A percentile compares a stretch with the other conserved stretches of the same genome.
Conservation (phyloP, 1,140 invertebrate species). For the Muscidifurax raptorellus region DNA sequence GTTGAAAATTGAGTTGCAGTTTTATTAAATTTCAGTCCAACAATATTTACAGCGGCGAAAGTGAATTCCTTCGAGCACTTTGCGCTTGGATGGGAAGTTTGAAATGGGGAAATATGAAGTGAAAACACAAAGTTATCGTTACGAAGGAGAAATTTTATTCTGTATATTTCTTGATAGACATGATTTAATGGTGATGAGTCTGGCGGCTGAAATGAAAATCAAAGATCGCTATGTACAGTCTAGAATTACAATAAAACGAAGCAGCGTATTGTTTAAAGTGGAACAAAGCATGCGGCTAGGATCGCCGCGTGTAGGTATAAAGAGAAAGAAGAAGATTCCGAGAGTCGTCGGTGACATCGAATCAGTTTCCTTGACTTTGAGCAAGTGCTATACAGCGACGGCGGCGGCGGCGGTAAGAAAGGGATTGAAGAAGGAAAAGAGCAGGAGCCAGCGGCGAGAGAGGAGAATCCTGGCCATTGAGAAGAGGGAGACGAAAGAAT, state of each 20-base stretch:
- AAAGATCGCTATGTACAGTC: neutral
- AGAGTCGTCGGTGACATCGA: conserved; percentile 25
- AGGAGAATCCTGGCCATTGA: neutral
- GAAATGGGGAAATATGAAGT: conserved; percentile 17
- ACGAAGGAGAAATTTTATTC: neutral
- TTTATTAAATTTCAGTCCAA: neutral
- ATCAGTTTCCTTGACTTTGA: conserved; percentile 46
- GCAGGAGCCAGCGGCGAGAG: neutral
- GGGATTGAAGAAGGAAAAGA: neutral
- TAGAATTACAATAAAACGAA: conserved; percentile 52
- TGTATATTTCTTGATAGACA: neutral
- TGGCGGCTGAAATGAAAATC: neutral
- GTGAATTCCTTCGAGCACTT: too few species aligned
- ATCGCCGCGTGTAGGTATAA: conserved; percentile 35
- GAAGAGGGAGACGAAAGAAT: conserved; percentile 46
- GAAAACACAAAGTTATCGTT: neutral
- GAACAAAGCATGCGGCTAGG: conserved; percentile 52
- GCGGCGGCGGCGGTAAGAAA: neutral
- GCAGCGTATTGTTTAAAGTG: conserved; percentile 57
- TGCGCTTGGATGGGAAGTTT: conserved; percentile 51
- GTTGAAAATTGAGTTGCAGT: too few species aligned
- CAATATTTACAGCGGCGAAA: too few species aligned
- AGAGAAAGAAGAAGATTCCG: conserved; percentile 13
- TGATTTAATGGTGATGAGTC: neutral
- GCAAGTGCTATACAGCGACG: conserved; percentile 15